Evolutionary conservation across 2,888 invertebrate genomes (phyloP).

Genomic region (Scaeva pyrastri): DNA sequence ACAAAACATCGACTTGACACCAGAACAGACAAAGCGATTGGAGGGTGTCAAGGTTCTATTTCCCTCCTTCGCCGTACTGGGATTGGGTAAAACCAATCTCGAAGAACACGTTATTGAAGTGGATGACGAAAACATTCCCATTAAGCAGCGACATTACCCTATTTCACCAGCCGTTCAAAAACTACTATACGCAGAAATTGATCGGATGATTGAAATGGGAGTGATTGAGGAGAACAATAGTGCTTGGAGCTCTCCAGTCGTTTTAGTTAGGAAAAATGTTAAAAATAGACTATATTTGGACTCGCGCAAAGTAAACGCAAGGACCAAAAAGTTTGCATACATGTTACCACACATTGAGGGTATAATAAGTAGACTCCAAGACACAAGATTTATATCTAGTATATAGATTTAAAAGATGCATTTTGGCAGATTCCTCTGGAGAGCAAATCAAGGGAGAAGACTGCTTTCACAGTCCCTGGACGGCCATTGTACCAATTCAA

Average conservation of each 20-base stretch:
- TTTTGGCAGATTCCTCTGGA: slow-evolving; percentile 26
- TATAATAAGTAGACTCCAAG: slow-evolving; percentile 4
- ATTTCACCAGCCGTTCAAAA: slow-evolving; percentile 23
- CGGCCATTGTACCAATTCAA: neutral
- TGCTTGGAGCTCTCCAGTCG: slow-evolving; percentile 21
- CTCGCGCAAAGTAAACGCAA: neutral
- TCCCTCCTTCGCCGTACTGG: too few relatives aligned
- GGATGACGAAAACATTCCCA: neutral
- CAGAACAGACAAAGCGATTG: neutral
- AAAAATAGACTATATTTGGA: slow-evolving; percentile 1
- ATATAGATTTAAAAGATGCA: slow-evolving; percentile 9
- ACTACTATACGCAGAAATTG: slow-evolving; percentile 13
- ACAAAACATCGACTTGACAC: neutral
- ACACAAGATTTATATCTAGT: slow-evolving; percentile 5
- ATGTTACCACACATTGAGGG: neutral
- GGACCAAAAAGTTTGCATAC: slow-evolving; percentile 4
- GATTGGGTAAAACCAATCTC: neutral
- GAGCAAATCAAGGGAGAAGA: slow-evolving; percentile 11
- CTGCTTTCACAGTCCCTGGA: slow-evolving; percentile 8
- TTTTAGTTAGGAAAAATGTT: neutral
- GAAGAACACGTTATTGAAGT: slow-evolving; percentile 12
- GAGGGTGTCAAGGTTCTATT: neutral
- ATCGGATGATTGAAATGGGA: slow-evolving; percentile 3
- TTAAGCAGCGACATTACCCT: slow-evolving; percentile 12
- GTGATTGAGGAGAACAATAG: slow-evolving; percentile 2